A percentile compares a stretch with the other conserved stretches of the same genome.
These are phyloP conservation scores for Lydus trimaculatus DNA, from an alignment of 2,888 invertebrate species.

Conservation along the genomic window DNA sequence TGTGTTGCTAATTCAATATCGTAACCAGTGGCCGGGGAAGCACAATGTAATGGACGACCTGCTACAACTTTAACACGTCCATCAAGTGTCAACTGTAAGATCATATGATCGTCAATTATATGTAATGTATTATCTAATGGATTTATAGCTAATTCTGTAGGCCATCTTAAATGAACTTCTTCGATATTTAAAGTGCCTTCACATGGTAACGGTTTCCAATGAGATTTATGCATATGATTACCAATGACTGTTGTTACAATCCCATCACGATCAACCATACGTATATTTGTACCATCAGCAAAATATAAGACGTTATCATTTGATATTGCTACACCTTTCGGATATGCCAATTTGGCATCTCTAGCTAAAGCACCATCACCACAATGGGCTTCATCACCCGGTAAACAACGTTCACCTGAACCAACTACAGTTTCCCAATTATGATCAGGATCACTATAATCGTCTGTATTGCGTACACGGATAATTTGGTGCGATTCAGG, in stretches of 20 bases:
- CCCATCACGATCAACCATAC: constrained; percentile 92
- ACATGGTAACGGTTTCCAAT: constrained; percentile 93
- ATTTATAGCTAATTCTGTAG: constrained; percentile 93
- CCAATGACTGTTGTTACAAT: constrained; percentile 92
- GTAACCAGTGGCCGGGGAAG: constrained; percentile 79
- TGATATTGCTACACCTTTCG: constrained; percentile 95
- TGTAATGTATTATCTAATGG: constrained; percentile 94
- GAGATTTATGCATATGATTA: constrained; percentile 91
- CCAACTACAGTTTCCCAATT: constrained; percentile 97
- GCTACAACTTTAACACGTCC: constrained; percentile 92
- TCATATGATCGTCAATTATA: constrained; percentile 96
- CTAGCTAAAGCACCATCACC: constrained; percentile 94
- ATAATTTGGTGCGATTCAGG: constrained; percentile 96
- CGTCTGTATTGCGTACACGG: constrained; percentile 81
- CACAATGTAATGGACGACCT: constrained; percentile 92
- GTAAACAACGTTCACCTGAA: constrained; percentile 91
- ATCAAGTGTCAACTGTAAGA: constrained; percentile 89
- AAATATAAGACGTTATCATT: constrained; percentile 92
- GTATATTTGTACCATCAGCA: constrained; percentile 91
- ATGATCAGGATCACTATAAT: constrained; percentile 84
- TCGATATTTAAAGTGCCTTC: constrained; percentile 91
- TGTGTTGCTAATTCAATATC: constrained; percentile 90
- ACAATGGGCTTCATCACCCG: constrained; percentile 93
- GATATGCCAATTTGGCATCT: constrained; percentile 93
- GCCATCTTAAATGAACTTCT: constrained; percentile 95